A percentile compares a stretch with the other conserved stretches of the same genome.
Evolutionary conservation across 2,888 invertebrate species (phyloP).

Genomic region (Amiota minor): DNA sequence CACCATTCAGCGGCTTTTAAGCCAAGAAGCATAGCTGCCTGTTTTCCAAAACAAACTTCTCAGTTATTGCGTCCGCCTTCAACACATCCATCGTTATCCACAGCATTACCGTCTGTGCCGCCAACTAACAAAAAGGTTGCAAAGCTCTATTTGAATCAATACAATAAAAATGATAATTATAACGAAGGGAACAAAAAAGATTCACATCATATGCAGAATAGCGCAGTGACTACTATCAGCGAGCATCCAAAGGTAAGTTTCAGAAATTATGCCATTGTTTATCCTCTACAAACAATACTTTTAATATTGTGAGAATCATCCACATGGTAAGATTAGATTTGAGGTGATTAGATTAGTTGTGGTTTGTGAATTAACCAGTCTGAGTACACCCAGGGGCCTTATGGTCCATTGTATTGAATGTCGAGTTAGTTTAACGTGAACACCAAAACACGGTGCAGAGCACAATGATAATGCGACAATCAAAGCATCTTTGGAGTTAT

Average conservation of each 20-base stretch:
- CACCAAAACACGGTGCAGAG: too few relatives aligned
- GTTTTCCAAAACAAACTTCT: too few relatives aligned
- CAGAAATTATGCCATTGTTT: background rate
- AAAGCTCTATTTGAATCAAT: background rate
- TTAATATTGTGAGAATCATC: too few relatives aligned
- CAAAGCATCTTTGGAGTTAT: background rate
- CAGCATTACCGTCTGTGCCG: background rate
- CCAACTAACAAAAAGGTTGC: slow-evolving; percentile 10
- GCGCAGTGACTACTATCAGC: slow-evolving; percentile 56
- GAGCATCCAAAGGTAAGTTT: slow-evolving; percentile 67
- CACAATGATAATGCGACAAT: background rate
- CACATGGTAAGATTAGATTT: too few relatives aligned
- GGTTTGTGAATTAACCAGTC: too few relatives aligned
- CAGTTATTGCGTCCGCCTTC: slow-evolving; percentile 27
- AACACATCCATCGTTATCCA: background rate
- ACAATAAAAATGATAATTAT: background rate
- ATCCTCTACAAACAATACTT: too few relatives aligned
- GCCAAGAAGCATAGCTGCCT: too few relatives aligned
- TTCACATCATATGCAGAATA: slow-evolving; percentile 55
- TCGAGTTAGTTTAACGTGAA: too few relatives aligned
- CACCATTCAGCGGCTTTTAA: slow-evolving; percentile 1
- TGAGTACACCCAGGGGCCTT: too few relatives aligned
- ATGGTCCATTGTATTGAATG: too few relatives aligned
- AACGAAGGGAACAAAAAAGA: slow-evolving; percentile 31
- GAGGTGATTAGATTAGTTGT: too few relatives aligned